A percentile compares a stretch with the other conserved stretches of the same genome.
Evolutionary conservation across 2,888 invertebrate genomes (phyloP).

Genomic region (Xylota segnis): DNA sequence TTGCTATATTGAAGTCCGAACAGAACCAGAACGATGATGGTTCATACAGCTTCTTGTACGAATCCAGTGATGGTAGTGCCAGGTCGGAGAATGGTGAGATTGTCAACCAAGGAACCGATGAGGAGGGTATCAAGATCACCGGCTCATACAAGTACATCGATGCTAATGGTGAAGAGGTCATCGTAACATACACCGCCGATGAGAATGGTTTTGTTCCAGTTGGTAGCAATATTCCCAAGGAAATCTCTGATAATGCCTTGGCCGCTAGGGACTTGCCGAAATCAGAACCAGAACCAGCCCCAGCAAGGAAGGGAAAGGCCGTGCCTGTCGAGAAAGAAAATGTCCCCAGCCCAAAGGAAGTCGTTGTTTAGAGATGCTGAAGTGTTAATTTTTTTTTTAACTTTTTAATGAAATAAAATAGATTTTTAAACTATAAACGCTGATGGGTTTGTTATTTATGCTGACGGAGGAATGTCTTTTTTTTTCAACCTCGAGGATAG

Average conservation of each 20-base stretch:
- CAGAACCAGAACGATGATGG: constrained; percentile 81
- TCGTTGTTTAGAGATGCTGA: constrained; percentile 6
- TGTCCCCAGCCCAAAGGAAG: not conserved
- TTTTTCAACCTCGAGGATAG: no score
- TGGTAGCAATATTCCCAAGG: constrained; percentile 81
- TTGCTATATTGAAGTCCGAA: constrained; percentile 81
- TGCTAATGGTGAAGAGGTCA: constrained; percentile 81
- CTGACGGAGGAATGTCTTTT: no score
- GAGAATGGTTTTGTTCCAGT: constrained; percentile 83
- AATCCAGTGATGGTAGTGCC: constrained; percentile 81
- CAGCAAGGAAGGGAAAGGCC: not conserved
- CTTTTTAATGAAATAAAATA: constrained; percentile 11
- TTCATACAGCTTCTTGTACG: constrained; percentile 82
- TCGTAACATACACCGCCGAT: constrained; percentile 83
- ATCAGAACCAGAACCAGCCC: not conserved
- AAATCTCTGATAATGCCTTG: constrained; percentile 81
- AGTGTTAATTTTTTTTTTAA: constrained; percentile 11
- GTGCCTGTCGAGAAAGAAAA: not conserved
- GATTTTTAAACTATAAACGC: constrained; percentile 4
- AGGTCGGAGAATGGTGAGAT: constrained; percentile 82
- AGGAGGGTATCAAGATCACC: constrained; percentile 80
- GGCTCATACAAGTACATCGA: constrained; percentile 83
- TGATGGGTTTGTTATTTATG: no score
- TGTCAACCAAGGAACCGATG: constrained; percentile 80
- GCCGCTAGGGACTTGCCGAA: constrained; percentile 79